phyloP scores from a whole-genome alignment of 2,888 invertebrate genomes.

The Malacosoma neustria region DNA sequence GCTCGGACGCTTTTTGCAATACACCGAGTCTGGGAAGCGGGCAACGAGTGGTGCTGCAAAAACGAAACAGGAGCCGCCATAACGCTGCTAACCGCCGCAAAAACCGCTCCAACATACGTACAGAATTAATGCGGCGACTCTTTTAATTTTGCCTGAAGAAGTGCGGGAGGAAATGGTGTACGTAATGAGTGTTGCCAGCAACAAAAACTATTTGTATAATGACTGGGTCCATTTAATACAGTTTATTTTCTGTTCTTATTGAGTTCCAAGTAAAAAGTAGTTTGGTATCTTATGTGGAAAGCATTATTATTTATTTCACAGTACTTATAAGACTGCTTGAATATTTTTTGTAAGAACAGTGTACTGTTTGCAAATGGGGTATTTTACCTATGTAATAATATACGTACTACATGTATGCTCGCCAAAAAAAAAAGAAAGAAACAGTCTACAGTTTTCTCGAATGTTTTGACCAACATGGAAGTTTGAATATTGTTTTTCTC shows the following conservation, averaged over 20 bases:
- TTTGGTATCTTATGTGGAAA: constrained; percentile 6
- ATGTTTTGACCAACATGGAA: too few species aligned
- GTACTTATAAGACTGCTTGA: not conserved
- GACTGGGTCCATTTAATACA: constrained; percentile 48
- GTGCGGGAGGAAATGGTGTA: constrained; percentile 68
- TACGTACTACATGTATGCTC: too few species aligned
- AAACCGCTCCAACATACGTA: constrained; percentile 53
- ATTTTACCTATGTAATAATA: not conserved
- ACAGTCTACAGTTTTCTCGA: too few species aligned
- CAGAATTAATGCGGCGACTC: constrained; percentile 68
- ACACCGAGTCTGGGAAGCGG: constrained; percentile 57
- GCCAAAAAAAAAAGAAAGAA: too few species aligned
- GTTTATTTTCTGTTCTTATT: constrained; percentile 36
- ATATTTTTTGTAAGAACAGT: not conserved
- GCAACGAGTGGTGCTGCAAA: constrained; percentile 44
- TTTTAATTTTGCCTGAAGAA: constrained; percentile 63
- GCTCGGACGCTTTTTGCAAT: constrained; percentile 34
- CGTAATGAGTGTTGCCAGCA: constrained; percentile 60
- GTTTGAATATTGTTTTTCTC: too few species aligned
- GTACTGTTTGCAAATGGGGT: not conserved
- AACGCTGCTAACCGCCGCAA: constrained; percentile 46
- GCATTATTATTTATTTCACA: constrained; percentile 4
- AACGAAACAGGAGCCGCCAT: constrained; percentile 51
- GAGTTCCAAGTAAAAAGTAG: constrained; percentile 23
- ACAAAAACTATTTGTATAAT: constrained; percentile 65